Evolutionary conservation across 2,797 vertebrate species (phyloP).

Genomic region (Xenops minutus): DNA sequence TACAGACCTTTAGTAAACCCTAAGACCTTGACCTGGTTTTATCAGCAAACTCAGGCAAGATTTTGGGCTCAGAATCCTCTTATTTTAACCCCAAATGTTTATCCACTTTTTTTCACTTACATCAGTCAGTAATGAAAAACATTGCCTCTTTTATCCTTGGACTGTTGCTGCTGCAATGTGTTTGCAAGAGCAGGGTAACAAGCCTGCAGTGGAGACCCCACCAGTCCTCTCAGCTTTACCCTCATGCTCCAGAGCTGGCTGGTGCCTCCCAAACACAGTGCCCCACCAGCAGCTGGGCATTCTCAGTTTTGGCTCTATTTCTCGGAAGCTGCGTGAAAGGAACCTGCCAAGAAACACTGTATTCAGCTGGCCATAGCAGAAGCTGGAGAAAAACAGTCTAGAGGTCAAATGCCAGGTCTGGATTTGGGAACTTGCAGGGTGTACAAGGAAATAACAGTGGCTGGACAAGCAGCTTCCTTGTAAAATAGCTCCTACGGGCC

Average conservation of each 20-base stretch:
- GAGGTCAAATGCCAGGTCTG: not conserved
- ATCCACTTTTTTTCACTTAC: not conserved
- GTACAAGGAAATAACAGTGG: not conserved
- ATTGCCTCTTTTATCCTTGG: not conserved
- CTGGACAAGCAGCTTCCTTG: not conserved
- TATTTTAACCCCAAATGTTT: not conserved
- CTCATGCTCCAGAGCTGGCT: not conserved
- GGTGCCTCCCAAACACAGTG: not conserved
- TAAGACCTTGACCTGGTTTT: not conserved
- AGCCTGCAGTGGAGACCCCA: not conserved
- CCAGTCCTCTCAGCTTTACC: not conserved
- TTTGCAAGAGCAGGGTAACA: not conserved
- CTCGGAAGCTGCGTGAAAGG: not conserved
- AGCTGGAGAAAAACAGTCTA: not conserved
- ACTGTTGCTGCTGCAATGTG: not conserved
- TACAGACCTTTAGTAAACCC: not conserved
- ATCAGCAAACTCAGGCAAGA: not conserved
- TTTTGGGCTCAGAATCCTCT: not conserved
- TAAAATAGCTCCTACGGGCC: not conserved
- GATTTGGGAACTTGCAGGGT: not conserved
- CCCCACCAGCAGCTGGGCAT: not conserved
- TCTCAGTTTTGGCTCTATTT: not conserved
- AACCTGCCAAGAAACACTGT: not conserved
- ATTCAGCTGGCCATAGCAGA: not conserved
- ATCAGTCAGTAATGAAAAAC: not conserved